Evolutionary conservation across 2,797 vertebrate species (phyloP).

Genomic region (Oreochromis grahami): DNA sequence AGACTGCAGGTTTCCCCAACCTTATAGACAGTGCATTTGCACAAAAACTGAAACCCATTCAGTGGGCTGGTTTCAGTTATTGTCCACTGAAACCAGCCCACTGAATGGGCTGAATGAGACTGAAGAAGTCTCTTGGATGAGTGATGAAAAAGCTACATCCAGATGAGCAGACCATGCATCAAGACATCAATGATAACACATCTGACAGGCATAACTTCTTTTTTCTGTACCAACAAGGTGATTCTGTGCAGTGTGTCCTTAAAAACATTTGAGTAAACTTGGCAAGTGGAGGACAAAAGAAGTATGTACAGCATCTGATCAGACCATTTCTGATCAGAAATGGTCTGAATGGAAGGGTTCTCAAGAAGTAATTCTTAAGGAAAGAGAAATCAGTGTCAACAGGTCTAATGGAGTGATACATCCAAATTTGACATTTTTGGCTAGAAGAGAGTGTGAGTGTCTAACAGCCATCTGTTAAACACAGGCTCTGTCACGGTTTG

Average conservation of each 20-base stretch:
- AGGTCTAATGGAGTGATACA: background rate
- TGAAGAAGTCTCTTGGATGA: background rate
- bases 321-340: too few species aligned
- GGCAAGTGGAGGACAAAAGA: background rate
- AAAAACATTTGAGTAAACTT: background rate
- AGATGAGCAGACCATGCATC: background rate
- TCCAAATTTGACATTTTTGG: background rate
- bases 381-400: background rate
- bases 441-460: background rate
- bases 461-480: background rate
- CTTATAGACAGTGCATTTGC: background rate
- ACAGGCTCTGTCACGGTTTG: background rate
- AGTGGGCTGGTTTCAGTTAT: background rate
- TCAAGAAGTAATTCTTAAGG: background rate
- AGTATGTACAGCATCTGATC: background rate
- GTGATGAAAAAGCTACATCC: accelerated
- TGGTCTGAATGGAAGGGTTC: too few species aligned
- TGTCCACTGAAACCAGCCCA: background rate
- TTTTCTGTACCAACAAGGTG: background rate
- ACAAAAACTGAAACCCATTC: background rate
- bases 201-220: background rate
- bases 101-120: background rate
- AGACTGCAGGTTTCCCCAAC: background rate
- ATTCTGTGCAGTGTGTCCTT: background rate
- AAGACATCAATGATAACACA: background rate